These are phyloP conservation scores for Chaetophractus vellerosus DNA, from an alignment of 2,797 vertebrate genomes.

Conservation along the genomic window DNA sequence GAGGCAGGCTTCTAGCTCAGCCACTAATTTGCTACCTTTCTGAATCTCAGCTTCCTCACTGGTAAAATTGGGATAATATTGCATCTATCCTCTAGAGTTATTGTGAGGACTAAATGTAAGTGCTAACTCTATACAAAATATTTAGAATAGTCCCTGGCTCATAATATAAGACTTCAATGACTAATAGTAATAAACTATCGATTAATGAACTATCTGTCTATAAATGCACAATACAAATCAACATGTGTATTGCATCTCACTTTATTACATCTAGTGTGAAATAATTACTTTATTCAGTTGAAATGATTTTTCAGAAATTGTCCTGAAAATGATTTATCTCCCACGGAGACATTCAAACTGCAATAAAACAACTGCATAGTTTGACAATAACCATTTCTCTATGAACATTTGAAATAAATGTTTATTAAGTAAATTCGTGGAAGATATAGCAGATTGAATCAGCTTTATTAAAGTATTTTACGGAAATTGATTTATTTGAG, in stretches of 20 bases:
- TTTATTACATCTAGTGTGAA: neutral
- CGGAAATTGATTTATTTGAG: constrained; percentile 4
- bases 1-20: neutral
- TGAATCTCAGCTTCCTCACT: neutral
- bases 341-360: neutral
- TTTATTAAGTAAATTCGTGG: neutral
- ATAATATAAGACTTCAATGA: neutral
- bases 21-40: neutral
- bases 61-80: neutral
- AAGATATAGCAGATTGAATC: neutral
- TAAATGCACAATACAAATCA: neutral
- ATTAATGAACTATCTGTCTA: neutral
- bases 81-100: neutral
- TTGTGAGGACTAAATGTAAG: neutral
- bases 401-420: constrained; percentile 1
- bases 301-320: constrained; percentile 51
- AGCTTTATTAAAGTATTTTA: constrained; percentile 40
- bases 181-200: neutral
- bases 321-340: neutral
- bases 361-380: neutral
- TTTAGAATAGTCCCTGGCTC: neutral
- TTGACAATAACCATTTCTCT: neutral
- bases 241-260: constrained; percentile 14
- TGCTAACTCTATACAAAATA: neutral
- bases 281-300: neutral